Conservation (phyloP, 2,797 vertebrate species). For the Chiroxiphia lanceolata region DNA sequence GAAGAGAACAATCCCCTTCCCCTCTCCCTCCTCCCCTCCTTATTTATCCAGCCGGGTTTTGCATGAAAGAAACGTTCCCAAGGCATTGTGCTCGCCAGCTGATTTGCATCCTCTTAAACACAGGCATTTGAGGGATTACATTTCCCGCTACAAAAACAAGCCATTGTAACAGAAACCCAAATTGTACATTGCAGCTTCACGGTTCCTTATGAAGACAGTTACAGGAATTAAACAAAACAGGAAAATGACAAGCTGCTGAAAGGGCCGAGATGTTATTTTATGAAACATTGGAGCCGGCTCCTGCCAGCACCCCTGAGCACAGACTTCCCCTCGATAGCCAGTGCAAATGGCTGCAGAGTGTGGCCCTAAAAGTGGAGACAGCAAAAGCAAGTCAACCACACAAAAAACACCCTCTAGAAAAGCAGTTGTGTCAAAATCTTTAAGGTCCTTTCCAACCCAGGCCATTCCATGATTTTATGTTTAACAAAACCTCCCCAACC, state of each 20-base stretch:
- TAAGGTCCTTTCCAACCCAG: not conserved
- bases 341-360: not conserved
- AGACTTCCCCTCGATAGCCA: not conserved
- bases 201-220: not conserved
- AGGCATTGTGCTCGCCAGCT: conserved; percentile 61
- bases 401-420: not conserved
- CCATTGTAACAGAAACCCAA: conserved; percentile 54
- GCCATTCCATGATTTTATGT: not conserved
- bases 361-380: not conserved
- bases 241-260: conserved; percentile 29
- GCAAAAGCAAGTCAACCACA: not conserved
- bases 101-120: conserved; percentile 73
- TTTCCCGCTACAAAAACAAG: conserved; percentile 69
- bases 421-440: not conserved
- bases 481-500: not conserved
- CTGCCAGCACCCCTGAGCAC: conserved; percentile 17
- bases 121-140: conserved; percentile 46
- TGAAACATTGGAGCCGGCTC: not conserved
- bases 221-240: conserved; percentile 33
- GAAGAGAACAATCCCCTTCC: conserved; percentile 12
- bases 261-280: conserved; percentile 7
- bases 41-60: conserved; percentile 72
- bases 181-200: conserved; percentile 40
- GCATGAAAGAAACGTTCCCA: conserved; percentile 69
- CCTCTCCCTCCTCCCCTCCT: not conserved